phyloP scores from a whole-genome alignment of 2,797 vertebrate species.

The Paedocypris micromegethes region DNA sequence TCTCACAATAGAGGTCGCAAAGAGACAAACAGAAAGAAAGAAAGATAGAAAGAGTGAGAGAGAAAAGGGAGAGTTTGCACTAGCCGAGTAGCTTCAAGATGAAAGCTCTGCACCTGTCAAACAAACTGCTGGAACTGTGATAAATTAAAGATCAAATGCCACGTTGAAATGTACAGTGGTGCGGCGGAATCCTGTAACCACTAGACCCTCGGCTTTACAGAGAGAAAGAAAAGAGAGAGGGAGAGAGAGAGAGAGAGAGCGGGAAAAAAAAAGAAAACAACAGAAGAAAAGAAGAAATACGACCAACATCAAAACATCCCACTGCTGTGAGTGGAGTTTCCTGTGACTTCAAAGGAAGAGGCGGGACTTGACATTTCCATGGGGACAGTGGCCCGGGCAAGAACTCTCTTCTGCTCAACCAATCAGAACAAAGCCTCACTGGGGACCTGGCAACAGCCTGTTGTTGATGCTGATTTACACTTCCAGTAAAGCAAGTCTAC shows the following conservation, averaged over 20 bases:
- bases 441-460: constrained; percentile 15
- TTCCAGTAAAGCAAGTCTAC: constrained; percentile 26
- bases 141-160: constrained; percentile 97
- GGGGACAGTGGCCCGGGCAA: constrained; percentile 39
- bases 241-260: constrained; percentile 27
- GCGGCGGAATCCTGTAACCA: constrained; percentile 76
- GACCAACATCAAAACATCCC: constrained; percentile 73
- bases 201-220: constrained; percentile 66
- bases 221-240: constrained; percentile 32
- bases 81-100: constrained; percentile 79
- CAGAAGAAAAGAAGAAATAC: constrained; percentile 61
- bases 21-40: constrained; percentile 25
- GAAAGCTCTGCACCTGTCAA: constrained; percentile 91
- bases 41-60: constrained; percentile 28
- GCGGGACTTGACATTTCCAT: constrained; percentile 45
- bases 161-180: constrained; percentile 77
- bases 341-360: constrained; percentile 54
- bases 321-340: constrained; percentile 44
- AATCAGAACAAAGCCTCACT: constrained; percentile 31
- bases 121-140: constrained; percentile 93
- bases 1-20: constrained; percentile 56
- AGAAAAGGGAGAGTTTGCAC: constrained; percentile 53
- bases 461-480: constrained; percentile 47
- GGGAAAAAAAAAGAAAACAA: constrained; percentile 25
- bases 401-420: constrained; percentile 32